Conservation (phyloP, 2,888 invertebrate species). For the Spisula solida region DNA sequence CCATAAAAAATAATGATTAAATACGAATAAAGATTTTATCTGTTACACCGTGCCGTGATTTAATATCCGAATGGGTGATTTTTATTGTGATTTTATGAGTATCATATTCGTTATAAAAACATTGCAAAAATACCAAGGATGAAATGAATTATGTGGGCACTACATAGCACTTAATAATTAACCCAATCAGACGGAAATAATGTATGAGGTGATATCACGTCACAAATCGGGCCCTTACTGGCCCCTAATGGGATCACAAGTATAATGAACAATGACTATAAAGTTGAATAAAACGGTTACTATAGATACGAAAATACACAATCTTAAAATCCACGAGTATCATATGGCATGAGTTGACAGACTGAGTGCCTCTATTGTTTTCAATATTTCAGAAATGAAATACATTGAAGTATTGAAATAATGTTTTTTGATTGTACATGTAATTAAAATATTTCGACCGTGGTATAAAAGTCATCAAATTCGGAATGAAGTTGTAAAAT, state of each 20-base stretch:
- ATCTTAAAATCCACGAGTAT: conserved; percentile 8
- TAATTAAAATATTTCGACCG: background rate
- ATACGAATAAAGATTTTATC: conserved; percentile 7
- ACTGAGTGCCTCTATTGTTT: background rate
- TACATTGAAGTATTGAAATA: background rate
- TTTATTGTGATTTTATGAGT: conserved; percentile 20
- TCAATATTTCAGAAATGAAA: conserved; percentile 1
- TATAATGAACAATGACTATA: conserved; percentile 27
- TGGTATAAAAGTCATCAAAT: background rate
- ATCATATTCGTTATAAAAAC: background rate
- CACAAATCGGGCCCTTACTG: background rate
- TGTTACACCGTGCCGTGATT: background rate
- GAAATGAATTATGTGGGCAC: background rate
- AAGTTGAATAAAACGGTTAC: conserved; percentile 16
- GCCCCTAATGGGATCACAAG: background rate
- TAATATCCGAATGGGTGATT: background rate
- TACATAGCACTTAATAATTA: background rate
- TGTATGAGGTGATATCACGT: background rate
- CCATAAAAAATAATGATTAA: conserved; percentile 3
- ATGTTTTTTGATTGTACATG: background rate
- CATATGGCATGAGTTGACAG: conserved; percentile 11
- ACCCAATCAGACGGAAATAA: background rate
- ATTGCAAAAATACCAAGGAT: background rate
- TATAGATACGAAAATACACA: conserved; percentile 13
- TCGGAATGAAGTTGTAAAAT: too few relatives aligned